These are phyloP conservation scores for Mythimna loreyi DNA, from an alignment of 2,888 invertebrate genomes.

Conservation along the genomic window DNA sequence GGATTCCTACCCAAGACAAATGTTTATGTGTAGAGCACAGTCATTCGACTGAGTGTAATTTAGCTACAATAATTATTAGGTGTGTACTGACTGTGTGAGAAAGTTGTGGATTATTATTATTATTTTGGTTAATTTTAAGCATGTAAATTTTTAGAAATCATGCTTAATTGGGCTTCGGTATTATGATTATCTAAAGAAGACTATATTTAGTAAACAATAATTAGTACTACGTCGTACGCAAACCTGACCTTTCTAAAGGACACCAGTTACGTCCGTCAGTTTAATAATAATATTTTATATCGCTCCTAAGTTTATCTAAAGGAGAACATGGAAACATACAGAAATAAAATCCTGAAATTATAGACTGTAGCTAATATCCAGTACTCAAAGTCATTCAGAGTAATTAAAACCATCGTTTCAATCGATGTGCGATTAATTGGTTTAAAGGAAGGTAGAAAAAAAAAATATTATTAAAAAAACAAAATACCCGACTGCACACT, in stretches of 20 bases:
- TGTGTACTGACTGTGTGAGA: no score
- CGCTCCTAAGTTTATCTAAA: background rate
- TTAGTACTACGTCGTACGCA: background rate
- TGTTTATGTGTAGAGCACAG: no score
- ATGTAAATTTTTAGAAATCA: background rate
- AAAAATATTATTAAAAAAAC: no score
- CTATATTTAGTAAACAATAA: background rate
- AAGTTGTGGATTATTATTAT: no score
- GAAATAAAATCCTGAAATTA: background rate
- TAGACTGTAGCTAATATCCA: background rate
- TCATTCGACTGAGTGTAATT: no score
- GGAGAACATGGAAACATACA: background rate
- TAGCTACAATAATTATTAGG: no score
- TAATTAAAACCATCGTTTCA: background rate
- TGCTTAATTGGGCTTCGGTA: background rate
- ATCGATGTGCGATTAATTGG: no score
- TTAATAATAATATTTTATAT: background rate
- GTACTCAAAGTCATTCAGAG: background rate
- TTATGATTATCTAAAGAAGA: background rate
- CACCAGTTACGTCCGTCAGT: background rate
- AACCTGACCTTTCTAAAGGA: slow-evolving; percentile 21
- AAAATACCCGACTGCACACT: no score
- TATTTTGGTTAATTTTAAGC: no score
- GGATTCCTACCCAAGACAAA: no score
- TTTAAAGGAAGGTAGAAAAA: no score